phyloP scores from a whole-genome alignment of 2,797 vertebrate genomes.

The Gymnocypris eckloni region DNA sequence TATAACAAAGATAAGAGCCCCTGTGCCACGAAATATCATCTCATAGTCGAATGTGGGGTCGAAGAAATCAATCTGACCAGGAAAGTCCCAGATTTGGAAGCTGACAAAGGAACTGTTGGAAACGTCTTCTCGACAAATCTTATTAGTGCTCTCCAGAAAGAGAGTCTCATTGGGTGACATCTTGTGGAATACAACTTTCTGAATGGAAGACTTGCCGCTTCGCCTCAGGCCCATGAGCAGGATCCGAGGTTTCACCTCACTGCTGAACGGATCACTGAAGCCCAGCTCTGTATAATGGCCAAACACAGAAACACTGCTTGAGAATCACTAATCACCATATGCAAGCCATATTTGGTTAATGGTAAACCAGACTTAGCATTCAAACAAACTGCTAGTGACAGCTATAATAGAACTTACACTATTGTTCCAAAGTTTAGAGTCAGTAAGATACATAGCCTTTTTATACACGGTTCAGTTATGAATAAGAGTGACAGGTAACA shows the following conservation, averaged over 20 bases:
- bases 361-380: slow-evolving; percentile 3
- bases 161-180: slow-evolving; percentile 92
- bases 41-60: slow-evolving; percentile 91
- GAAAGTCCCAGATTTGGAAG: slow-evolving; percentile 94
- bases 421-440: background rate
- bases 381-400: background rate
- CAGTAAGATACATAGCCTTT: background rate
- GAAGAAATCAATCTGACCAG: slow-evolving; percentile 92
- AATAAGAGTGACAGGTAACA: background rate
- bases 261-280: slow-evolving; percentile 86
- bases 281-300: slow-evolving; percentile 77
- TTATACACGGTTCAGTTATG: background rate
- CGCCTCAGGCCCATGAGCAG: slow-evolving; percentile 92
- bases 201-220: slow-evolving; percentile 95
- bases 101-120: slow-evolving; percentile 92
- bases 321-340: background rate
- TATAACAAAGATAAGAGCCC: slow-evolving; percentile 90
- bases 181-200: slow-evolving; percentile 94
- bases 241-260: slow-evolving; percentile 93
- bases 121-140: slow-evolving; percentile 90
- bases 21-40: slow-evolving; percentile 92
- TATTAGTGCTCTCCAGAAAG: slow-evolving; percentile 91
- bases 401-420: background rate
- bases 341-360: background rate
- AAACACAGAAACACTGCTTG: slow-evolving; percentile 43